Evolutionary conservation across 2,888 invertebrate genomes (phyloP).

Genomic region (Nemotelus nigrinus): DNA sequence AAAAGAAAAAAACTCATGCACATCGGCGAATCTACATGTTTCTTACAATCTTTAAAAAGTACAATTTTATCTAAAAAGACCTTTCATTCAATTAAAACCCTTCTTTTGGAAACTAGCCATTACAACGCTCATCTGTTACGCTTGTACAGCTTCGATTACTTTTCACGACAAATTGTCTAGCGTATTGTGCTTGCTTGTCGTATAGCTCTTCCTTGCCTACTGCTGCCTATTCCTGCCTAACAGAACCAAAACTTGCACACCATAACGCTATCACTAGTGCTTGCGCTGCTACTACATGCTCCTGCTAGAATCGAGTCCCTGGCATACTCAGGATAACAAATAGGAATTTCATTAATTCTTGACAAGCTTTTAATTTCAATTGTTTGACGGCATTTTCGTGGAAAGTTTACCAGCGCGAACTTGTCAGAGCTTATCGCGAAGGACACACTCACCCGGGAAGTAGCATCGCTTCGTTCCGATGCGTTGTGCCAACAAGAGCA

Average conservation of each 20-base stretch:
- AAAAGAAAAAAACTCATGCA: too few relatives aligned
- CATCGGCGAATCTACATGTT: too few relatives aligned
- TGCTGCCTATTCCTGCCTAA: neutral
- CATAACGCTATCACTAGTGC: neutral
- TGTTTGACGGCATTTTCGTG: slow-evolving; percentile 38
- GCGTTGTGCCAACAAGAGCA: neutral
- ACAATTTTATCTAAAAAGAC: too few relatives aligned
- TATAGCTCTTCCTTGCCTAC: too few relatives aligned
- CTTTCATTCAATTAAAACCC: too few relatives aligned
- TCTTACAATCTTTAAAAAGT: too few relatives aligned
- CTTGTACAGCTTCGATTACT: neutral
- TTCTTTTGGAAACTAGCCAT: too few relatives aligned
- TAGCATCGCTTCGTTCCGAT: neutral
- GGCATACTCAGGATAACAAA: slow-evolving; percentile 14
- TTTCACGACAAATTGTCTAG: slow-evolving; percentile 18
- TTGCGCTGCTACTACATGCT: too few relatives aligned
- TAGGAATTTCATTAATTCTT: slow-evolving; percentile 44
- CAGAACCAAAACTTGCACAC: neutral
- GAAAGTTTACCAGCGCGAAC: slow-evolving; percentile 26
- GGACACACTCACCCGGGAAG: neutral
- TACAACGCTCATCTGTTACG: too few relatives aligned
- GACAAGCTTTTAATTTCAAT: slow-evolving; percentile 44
- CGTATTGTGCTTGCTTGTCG: neutral
- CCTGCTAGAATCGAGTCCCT: neutral
- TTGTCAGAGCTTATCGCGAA: slow-evolving; percentile 24